These are phyloP conservation scores for Achroia grisella DNA, from an alignment of 1,140 invertebrate species.

Conservation along the genomic window DNA sequence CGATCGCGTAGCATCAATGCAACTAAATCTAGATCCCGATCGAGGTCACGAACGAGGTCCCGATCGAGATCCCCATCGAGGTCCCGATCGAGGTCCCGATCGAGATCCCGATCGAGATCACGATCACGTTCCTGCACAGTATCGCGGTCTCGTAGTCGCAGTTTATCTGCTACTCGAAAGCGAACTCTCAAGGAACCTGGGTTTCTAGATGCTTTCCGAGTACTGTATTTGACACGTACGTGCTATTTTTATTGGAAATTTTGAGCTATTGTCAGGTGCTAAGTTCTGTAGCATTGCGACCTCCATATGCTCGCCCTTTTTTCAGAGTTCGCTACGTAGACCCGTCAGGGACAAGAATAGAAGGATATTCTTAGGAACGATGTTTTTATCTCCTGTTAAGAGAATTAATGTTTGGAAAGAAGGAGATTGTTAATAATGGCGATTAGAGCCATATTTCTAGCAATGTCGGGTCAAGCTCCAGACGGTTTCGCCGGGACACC, in stretches of 20 bases:
- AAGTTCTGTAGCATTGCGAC: too few species aligned
- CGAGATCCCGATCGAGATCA: constrained; percentile 18
- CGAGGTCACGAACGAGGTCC: constrained; percentile 18
- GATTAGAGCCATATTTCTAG: too few species aligned
- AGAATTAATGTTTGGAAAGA: too few species aligned
- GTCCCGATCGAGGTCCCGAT: constrained; percentile 16
- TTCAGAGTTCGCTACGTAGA: too few species aligned
- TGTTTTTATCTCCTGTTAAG: too few species aligned
- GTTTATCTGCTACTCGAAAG: constrained; percentile 16
- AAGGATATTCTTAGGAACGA: too few species aligned
- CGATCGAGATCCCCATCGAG: constrained; percentile 16
- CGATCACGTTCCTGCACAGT: neutral
- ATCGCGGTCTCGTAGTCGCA: constrained; percentile 15
- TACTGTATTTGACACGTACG: constrained; percentile 51
- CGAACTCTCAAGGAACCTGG: constrained; percentile 30
- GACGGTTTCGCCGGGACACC: too few species aligned
- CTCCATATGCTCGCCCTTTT: too few species aligned
- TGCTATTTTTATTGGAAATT: constrained; percentile 2
- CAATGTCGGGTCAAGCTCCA: too few species aligned
- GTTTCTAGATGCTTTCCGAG: constrained; percentile 47
- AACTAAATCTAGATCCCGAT: constrained; percentile 16
- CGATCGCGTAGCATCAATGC: constrained; percentile 14
- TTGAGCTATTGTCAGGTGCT: too few species aligned
- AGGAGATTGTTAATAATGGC: too few species aligned
- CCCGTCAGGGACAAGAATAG: too few species aligned